Percentiles rank a stretch among this genome's conserved stretches.
phyloP scores from a whole-genome alignment of 2,888 invertebrate genomes.

The Zhengitettix transpicula region DNA sequence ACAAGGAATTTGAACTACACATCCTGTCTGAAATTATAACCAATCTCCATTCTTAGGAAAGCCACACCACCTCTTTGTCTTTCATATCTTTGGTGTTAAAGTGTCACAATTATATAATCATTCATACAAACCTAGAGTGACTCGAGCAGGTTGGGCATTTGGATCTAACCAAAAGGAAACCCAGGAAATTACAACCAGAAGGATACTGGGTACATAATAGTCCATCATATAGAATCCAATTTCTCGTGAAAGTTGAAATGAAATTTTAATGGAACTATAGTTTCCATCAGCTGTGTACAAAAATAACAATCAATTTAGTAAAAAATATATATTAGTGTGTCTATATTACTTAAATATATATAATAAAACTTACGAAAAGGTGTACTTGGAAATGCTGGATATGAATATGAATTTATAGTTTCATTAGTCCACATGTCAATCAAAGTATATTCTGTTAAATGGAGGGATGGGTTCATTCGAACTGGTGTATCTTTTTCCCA shows the following conservation, averaged over 20 bases:
- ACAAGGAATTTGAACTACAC: too few relatives aligned
- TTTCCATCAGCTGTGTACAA: constrained; percentile 45
- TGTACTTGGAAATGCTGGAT: neutral
- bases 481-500: constrained; percentile 61
- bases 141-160: constrained; percentile 68
- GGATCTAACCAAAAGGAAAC: constrained; percentile 81
- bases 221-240: constrained; percentile 79
- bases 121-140: constrained; percentile 44
- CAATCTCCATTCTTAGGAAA: too few relatives aligned
- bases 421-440: constrained; percentile 50
- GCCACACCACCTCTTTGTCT: too few relatives aligned
- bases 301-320: neutral
- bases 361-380: neutral
- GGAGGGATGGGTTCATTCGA: constrained; percentile 55
- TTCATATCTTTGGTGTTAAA: too few relatives aligned
- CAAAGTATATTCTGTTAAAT: constrained; percentile 64
- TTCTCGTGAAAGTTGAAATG: constrained; percentile 61
- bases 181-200: constrained; percentile 75
- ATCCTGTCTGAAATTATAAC: too few relatives aligned
- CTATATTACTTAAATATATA: too few relatives aligned
- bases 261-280: constrained; percentile 63
- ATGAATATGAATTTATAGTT: constrained; percentile 1
- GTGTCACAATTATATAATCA: too few relatives aligned
- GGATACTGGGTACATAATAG: constrained; percentile 73
- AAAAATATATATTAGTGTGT: neutral